Conservation (phyloP, 2,797 vertebrate species). For the Naso thynnoides region DNA sequence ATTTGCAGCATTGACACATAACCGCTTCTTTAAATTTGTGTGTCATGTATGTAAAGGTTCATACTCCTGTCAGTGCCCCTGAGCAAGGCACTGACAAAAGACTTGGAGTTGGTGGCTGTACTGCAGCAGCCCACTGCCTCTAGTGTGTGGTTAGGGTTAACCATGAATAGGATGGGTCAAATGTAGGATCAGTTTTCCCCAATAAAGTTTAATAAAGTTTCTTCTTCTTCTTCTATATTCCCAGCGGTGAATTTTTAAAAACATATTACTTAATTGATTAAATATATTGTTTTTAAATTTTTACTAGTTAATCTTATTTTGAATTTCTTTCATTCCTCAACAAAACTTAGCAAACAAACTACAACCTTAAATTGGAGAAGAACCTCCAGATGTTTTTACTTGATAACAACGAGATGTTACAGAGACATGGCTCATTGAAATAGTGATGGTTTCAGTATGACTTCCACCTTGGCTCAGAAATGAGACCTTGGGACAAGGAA, state of each 20-base stretch:
- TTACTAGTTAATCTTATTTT: too few species aligned
- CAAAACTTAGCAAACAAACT: not conserved
- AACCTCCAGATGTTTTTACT: not conserved
- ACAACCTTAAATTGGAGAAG: not conserved
- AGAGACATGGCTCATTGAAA: conserved; percentile 44
- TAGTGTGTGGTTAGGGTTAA: too few species aligned
- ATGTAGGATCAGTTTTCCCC: too few species aligned
- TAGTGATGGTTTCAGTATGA: conserved; percentile 50
- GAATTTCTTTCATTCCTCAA: not conserved
- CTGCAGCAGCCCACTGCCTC: too few species aligned
- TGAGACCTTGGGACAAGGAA: conserved; percentile 53
- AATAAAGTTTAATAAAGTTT: too few species aligned
- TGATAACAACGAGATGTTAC: too few species aligned
- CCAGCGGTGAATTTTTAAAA: not conserved
- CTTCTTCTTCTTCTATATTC: not conserved
- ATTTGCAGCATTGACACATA: not conserved
- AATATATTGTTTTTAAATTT: too few species aligned
- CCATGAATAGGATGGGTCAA: too few species aligned
- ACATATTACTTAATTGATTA: too few species aligned
- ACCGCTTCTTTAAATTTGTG: not conserved
- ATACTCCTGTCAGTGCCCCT: too few species aligned
- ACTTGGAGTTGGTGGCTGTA: too few species aligned
- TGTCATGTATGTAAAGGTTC: not conserved
- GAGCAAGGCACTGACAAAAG: too few species aligned
- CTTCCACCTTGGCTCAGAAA: conserved; percentile 58